These are phyloP conservation scores for Listronotus oregonensis DNA, from an alignment of 1,140 invertebrate species.

Conservation along the genomic window DNA sequence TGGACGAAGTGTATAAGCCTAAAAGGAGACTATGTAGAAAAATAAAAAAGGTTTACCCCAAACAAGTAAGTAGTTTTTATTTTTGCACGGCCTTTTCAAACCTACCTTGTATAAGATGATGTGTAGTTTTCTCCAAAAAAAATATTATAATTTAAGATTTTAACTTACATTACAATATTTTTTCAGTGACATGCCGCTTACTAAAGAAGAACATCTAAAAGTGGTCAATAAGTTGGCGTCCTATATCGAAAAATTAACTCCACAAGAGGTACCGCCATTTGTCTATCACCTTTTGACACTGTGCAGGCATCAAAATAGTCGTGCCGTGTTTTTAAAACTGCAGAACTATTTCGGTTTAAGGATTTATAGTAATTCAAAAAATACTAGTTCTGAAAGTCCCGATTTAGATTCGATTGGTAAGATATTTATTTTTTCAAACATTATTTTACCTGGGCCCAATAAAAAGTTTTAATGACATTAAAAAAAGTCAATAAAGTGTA, in stretches of 20 bases:
- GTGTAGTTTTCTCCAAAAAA: too few species aligned
- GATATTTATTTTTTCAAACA: too few species aligned
- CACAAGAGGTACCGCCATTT: constrained; percentile 58
- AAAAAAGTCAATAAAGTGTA: too few species aligned
- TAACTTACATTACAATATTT: neutral
- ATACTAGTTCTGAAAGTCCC: constrained; percentile 18
- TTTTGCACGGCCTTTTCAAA: too few species aligned
- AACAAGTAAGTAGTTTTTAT: too few species aligned
- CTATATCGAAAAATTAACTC: constrained; percentile 55
- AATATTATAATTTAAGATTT: too few species aligned
- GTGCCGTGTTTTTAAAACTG: constrained; percentile 52
- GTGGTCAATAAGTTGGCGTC: constrained; percentile 57
- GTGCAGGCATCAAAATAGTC: constrained; percentile 52
- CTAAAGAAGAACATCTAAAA: constrained; percentile 52
- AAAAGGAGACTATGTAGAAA: too few species aligned
- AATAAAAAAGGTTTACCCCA: too few species aligned
- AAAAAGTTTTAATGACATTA: too few species aligned
- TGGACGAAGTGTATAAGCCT: too few species aligned
- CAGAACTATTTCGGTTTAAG: constrained; percentile 58
- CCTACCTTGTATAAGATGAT: too few species aligned
- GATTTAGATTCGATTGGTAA: constrained; percentile 57
- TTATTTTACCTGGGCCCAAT: too few species aligned
- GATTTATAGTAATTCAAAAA: constrained; percentile 53
- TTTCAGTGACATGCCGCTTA: constrained; percentile 51
- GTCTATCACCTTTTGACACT: constrained; percentile 57